Evolutionary conservation across 1,140 invertebrate genomes (phyloP), one percentile per base, ranked within the genome.

Genomic region (Pseudomyrmex concolor): DNA sequence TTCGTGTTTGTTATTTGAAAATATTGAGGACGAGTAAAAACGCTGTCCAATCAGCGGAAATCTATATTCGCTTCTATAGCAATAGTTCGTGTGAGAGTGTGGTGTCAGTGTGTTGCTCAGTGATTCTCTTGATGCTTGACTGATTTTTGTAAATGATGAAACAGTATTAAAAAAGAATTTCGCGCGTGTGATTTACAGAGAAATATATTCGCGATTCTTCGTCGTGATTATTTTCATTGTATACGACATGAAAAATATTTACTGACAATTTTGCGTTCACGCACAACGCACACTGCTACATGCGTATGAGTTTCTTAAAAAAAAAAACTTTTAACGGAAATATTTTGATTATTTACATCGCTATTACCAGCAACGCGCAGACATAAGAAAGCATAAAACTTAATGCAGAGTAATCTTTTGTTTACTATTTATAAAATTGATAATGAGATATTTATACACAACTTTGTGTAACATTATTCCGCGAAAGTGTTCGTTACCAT

Each of bases 61-160:
- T 71, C 66, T 80, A 71, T 70, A 34, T 71, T 80, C 54, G 54
- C 25, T 51, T 48, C 71, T 80, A 59, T 59, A 71, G n/a, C 19
- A 50, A 59, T 57, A 60, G 54, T 71, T 71, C n/a, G 54, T 19
- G 22, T 43, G 55, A 54, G 55, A 55, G 67, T 50, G 17, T 78
- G 19, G 5, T 7, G 0, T 4, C 4, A 34, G 34, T 34, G 34
- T 34, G 71, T 80, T 54, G 66, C 71, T 43, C 55, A 57, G 54
- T 59, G 66, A 59, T 9, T 80, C 45, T 59, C 55, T 71, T 80
- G 48, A 54, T 59, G 43, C 34, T 48, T 9, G 43, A 13, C 15
- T 70, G 63, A 57, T 78, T 78, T 70, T 34, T 17, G 15, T 12
- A 4, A 25, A 17, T 78, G 15, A 78, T 78, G 51, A 59, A 78